Percentiles rank a stretch among this genome's conserved stretches.
phyloP scores from a whole-genome alignment of 2,113 vertebrate genomes.

The Gymnogyps californianus region DNA sequence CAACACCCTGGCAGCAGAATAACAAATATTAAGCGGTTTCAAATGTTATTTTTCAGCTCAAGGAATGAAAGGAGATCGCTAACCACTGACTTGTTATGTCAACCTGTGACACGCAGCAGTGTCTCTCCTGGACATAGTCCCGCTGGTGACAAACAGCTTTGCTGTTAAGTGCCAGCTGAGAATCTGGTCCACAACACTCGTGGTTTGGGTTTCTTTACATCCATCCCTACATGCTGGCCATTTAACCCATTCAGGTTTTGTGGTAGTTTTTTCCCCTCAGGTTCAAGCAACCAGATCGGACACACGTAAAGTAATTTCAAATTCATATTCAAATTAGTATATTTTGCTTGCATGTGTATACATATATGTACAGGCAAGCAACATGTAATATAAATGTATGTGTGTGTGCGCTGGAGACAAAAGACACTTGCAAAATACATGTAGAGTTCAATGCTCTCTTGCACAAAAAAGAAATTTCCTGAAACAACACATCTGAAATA shows the following conservation, averaged over 20 bases:
- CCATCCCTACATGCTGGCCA: not conserved
- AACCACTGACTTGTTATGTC: not conserved
- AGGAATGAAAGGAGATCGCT: not conserved
- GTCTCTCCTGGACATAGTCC: not conserved
- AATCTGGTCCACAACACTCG: accelerated
- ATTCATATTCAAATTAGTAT: not conserved
- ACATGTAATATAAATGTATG: not conserved
- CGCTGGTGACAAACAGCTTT: not conserved
- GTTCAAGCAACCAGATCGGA: not conserved
- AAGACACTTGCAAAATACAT: not conserved
- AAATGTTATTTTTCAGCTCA: not conserved
- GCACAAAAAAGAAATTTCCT: conserved; percentile 65
- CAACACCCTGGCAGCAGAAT: not conserved
- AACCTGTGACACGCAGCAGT: not conserved
- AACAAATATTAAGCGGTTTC: not conserved
- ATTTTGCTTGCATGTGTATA: not conserved
- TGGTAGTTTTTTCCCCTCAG: not conserved
- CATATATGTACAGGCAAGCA: not conserved
- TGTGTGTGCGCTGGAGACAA: not conserved
- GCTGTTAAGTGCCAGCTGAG: not conserved
- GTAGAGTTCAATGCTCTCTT: conserved; percentile 13
- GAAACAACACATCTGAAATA: conserved; percentile 63
- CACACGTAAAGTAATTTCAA: not conserved
- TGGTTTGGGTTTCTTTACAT: not conserved
- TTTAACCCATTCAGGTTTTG: not conserved